Percentiles rank a stretch among this genome's conserved stretches.
Evolutionary conservation across 2,113 vertebrate species (phyloP).

Genomic region (Taurulus bubalis): DNA sequence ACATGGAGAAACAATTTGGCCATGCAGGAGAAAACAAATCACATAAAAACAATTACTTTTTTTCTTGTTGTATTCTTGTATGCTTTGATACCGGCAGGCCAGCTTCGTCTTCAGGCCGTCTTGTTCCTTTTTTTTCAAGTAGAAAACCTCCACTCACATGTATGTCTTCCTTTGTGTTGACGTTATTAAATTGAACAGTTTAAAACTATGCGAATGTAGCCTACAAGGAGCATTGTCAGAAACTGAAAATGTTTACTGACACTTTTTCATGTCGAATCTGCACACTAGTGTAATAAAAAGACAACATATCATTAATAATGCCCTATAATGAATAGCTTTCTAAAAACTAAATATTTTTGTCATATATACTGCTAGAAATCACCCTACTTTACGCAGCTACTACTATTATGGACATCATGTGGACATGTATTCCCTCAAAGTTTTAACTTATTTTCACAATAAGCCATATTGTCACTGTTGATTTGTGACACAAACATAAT

Average conservation of each 20-base stretch:
- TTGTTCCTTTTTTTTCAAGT: too few relatives aligned
- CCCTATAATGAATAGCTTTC: not conserved
- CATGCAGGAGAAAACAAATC: not conserved
- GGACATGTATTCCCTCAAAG: not conserved
- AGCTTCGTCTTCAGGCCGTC: too few relatives aligned
- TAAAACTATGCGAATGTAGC: not conserved
- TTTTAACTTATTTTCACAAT: not conserved
- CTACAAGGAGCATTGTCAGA: not conserved
- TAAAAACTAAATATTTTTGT: not conserved
- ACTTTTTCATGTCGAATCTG: too few relatives aligned
- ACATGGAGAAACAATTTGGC: not conserved
- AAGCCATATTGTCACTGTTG: not conserved
- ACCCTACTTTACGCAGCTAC: not conserved
- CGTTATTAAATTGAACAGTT: too few relatives aligned
- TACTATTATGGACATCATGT: not conserved
- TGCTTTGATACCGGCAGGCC: not conserved
- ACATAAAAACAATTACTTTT: not conserved
- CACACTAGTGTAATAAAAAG: not conserved
- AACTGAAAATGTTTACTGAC: too few relatives aligned
- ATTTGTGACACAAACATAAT: not conserved
- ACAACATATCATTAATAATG: not conserved
- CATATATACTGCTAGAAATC: not conserved
- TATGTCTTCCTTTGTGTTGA: too few relatives aligned
- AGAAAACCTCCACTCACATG: too few relatives aligned
- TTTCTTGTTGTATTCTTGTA: not conserved